Evolutionary conservation across 2,113 vertebrate genomes (phyloP), one percentile per base, ranked within the genome.

Genomic region (Thamnophis sirtalis): DNA sequence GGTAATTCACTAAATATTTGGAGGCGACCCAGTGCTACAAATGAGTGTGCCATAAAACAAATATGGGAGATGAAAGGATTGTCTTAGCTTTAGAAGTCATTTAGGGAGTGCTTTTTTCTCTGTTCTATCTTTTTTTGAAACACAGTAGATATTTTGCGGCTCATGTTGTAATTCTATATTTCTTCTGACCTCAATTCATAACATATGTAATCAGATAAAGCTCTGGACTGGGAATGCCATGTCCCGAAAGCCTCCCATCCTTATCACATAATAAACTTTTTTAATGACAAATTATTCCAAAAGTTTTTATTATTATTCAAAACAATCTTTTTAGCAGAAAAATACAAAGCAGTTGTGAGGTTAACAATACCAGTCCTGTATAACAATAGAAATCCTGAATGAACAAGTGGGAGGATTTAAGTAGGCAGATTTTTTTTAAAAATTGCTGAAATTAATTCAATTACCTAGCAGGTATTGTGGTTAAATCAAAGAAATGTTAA

Each of bases 321-420:
- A 93, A 54, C 93, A 86, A 90, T 95, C 85, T 87, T 94, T 91
- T 48, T 91, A 56, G 43, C 90, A 38, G 0, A 92, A 80, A 97
- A 96, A 55, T 92, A 94, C 93, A 94, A 94, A 92, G 94, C 93
- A 96, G 94, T 94, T 92, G 93, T 0, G 48, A 91, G 90, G 89
- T n/a, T 80, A 95, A 92, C 94, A 96, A 92, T 86, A 93, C 68
- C 87, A 95, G 55, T 60, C 22, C 50, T 28, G 28, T 68, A 91
- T 91, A 95, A 96, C 94, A 96, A 88, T 91, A 90, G 63, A 91
- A 88, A 60, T 93, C 87, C 88, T 48, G 95, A 95, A 38, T 51
- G 91, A 97, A 95, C 91, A 94, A 84, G 95, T 97, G 94, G 96
- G 96, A 96, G 95, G 96, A 95, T 93, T 94, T 13, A 95, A 93